Evolutionary conservation across 2,113 vertebrate genomes (phyloP).

Genomic region (Eonycteris spelaea): DNA sequence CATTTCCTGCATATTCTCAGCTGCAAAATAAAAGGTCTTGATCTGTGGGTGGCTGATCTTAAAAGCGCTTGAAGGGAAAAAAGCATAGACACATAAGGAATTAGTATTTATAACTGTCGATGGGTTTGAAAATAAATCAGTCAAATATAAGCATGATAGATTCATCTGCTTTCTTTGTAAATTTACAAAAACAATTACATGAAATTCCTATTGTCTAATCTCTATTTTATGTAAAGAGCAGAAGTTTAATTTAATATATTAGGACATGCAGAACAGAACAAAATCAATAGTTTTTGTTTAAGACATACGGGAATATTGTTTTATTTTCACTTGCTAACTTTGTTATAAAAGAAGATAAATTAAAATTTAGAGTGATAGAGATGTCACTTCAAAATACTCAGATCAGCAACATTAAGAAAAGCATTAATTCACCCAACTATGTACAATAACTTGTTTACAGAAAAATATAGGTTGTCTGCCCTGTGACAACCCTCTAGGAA

Average conservation of each 20-base stretch:
- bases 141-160: not conserved
- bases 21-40: constrained; percentile 98
- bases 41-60: constrained; percentile 95
- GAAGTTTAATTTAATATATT: not conserved
- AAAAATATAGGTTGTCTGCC: not conserved
- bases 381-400: not conserved
- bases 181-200: not conserved
- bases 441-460: not conserved
- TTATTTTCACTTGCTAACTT: not conserved
- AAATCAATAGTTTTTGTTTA: not conserved
- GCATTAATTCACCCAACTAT: not conserved
- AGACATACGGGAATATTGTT: not conserved
- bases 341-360: not conserved
- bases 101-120: not conserved
- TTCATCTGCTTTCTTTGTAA: not conserved
- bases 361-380: not conserved
- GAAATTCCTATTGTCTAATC: not conserved
- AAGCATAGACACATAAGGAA: constrained; percentile 45
- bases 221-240: not conserved
- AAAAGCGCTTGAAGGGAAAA: constrained; percentile 87
- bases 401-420: not conserved
- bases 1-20: constrained; percentile 95
- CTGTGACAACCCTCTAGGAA: not conserved
- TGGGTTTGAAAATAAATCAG: not conserved
- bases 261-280: not conserved